These are phyloP conservation scores for Acipenser transmontanus DNA, from an alignment of 2,797 vertebrate species.

Conservation along the genomic window DNA sequence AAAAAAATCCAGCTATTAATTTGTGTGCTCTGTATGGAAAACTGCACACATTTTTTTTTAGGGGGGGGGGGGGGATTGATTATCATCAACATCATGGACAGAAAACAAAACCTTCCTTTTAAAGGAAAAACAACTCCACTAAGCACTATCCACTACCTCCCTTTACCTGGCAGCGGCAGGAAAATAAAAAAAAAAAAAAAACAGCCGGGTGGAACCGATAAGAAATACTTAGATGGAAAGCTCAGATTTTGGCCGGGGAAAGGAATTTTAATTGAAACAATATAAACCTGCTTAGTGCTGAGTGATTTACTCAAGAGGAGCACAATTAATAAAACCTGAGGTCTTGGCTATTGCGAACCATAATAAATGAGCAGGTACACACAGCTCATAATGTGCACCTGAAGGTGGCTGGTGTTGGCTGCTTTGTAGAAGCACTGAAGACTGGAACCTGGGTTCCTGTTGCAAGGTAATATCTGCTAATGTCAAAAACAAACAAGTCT, in stretches of 20 bases:
- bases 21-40: no score
- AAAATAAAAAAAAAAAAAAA: conserved; percentile 4
- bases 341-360: background rate
- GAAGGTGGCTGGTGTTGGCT: background rate
- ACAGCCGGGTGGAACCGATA: background rate
- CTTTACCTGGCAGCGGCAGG: conserved; percentile 2
- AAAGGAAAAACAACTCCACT: conserved; percentile 5
- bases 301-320: conserved; percentile 4
- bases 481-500: no score
- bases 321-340: conserved; percentile 9
- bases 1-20: no score
- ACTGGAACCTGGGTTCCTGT: no score
- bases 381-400: background rate
- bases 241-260: background rate
- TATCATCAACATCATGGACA: background rate
- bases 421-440: no score
- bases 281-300: background rate
- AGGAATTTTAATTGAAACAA: conserved; percentile 12
- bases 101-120: conserved; percentile 15
- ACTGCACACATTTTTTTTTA: no score
- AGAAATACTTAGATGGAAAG: background rate
- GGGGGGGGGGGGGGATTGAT: no score
- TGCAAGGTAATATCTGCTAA: no score
- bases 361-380: no score
- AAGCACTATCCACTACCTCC: conserved; percentile 1